Conservation (phyloP, 2,113 vertebrate species). For the Amblyopsis rosae region DNA sequence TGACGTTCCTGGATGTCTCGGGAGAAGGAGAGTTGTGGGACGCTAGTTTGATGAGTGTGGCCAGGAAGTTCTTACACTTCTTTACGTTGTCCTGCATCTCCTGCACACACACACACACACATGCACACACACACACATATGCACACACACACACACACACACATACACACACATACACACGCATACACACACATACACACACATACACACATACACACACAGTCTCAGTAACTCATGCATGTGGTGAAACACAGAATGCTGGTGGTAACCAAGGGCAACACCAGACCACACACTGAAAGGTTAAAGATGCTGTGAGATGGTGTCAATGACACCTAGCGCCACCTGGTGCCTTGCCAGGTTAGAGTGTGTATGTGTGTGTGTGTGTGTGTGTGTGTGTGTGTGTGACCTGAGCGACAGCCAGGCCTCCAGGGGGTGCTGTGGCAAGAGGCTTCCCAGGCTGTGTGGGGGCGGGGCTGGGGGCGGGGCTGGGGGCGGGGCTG, state of each 20-base stretch:
- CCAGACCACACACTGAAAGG: too few species aligned
- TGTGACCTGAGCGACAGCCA: slow-evolving; percentile 81
- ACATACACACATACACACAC: neutral
- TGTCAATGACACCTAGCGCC: too few species aligned
- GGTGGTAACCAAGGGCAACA: too few species aligned
- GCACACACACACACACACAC: too few species aligned
- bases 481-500: slow-evolving; percentile 46
- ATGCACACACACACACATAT: too few species aligned
- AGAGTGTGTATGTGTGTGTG: slow-evolving; percentile 10
- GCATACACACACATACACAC: too few species aligned
- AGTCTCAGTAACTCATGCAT: neutral
- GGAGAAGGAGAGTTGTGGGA: slow-evolving; percentile 87
- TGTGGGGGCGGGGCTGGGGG: slow-evolving; percentile 60
- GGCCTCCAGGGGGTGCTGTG: slow-evolving; percentile 73
- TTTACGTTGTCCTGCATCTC: slow-evolving; percentile 92
- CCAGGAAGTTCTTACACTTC: slow-evolving; percentile 90
- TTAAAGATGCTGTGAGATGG: too few species aligned
- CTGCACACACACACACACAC: slow-evolving; percentile 53
- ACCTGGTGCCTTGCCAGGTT: neutral
- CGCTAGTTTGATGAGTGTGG: slow-evolving; percentile 87
- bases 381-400: slow-evolving; percentile 15
- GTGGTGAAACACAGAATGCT: neutral
- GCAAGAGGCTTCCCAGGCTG: slow-evolving; percentile 69
- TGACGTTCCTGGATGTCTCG: slow-evolving; percentile 87
- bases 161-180: too few species aligned